Evolutionary conservation across 2,797 vertebrate genomes (phyloP).

Genomic region (Pseudochirops corinnae): DNA sequence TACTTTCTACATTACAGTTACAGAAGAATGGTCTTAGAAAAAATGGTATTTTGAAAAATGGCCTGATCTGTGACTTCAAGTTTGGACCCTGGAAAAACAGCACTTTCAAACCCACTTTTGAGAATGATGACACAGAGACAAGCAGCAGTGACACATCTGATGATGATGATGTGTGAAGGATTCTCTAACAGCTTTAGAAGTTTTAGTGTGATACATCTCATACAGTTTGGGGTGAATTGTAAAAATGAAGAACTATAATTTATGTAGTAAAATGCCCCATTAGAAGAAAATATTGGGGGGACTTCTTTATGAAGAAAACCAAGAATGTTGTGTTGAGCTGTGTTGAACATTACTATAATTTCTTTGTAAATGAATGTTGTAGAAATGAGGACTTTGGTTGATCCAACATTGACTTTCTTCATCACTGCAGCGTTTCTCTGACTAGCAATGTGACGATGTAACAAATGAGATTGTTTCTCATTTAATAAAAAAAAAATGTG

Average conservation of each 20-base stretch:
- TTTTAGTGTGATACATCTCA: constrained; percentile 74
- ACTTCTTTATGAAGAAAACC: constrained; percentile 80
- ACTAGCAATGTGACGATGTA: constrained; percentile 86
- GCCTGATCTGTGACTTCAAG: constrained; percentile 84
- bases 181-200: constrained; percentile 74
- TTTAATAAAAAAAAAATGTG: constrained; percentile 87
- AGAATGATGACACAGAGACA: constrained; percentile 88
- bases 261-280: constrained; percentile 78
- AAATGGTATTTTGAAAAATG: constrained; percentile 87
- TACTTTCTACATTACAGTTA: constrained; percentile 84
- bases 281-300: constrained; percentile 75
- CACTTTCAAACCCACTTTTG: constrained; percentile 84
- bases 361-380: constrained; percentile 85
- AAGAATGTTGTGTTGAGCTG: constrained; percentile 80
- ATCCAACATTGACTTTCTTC: constrained; percentile 82
- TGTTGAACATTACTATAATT: constrained; percentile 82
- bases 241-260: constrained; percentile 78
- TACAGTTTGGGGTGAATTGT: constrained; percentile 80
- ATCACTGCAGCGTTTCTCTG: constrained; percentile 85
- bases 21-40: constrained; percentile 88
- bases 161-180: constrained; percentile 86
- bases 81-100: constrained; percentile 87
- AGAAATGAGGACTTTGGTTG: constrained; percentile 84
- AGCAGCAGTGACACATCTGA: constrained; percentile 91
- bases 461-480: constrained; percentile 83